These are phyloP conservation scores for Hydropsyche tenuis DNA, from an alignment of 1,140 invertebrate genomes.

Conservation along the genomic window DNA sequence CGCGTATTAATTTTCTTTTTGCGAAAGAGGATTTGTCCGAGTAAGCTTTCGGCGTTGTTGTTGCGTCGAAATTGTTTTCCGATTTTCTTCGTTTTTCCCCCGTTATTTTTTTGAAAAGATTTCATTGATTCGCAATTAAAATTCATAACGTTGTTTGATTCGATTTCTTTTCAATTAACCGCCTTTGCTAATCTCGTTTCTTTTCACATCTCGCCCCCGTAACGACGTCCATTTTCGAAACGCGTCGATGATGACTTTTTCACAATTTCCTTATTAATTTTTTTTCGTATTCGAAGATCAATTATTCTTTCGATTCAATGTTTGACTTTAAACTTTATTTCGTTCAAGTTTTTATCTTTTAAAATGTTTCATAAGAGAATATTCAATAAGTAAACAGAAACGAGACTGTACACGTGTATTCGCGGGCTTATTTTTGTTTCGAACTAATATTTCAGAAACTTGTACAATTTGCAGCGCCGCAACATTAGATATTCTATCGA, in stretches of 20 bases:
- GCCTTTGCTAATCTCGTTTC: constrained; percentile 26
- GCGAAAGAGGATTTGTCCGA: constrained; percentile 33
- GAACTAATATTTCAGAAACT: constrained; percentile 28
- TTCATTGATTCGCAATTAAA: constrained; percentile 41
- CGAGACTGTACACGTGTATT: neutral
- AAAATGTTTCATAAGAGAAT: neutral
- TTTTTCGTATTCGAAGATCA: neutral
- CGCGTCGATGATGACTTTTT: neutral
- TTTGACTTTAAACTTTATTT: neutral
- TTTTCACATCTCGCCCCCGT: neutral
- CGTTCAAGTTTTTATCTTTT: too few species aligned
- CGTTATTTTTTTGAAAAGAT: constrained; percentile 21
- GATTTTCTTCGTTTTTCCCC: neutral
- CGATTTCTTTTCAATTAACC: constrained; percentile 34
- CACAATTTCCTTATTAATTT: neutral
- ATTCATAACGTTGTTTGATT: constrained; percentile 38
- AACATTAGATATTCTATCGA: constrained; percentile 29
- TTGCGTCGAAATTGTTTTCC: constrained; percentile 35
- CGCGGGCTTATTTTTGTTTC: constrained; percentile 15
- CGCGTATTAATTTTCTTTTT: constrained; percentile 36
- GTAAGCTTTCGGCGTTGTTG: constrained; percentile 37
- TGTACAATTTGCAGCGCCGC: constrained; percentile 19
- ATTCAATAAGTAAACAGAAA: constrained; percentile 9
- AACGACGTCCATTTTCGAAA: neutral
- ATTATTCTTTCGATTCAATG: neutral